Percentiles rank a stretch among this genome's conserved stretches.
Conservation (phyloP, 2,797 vertebrate genomes). For the Morelia viridis region DNA sequence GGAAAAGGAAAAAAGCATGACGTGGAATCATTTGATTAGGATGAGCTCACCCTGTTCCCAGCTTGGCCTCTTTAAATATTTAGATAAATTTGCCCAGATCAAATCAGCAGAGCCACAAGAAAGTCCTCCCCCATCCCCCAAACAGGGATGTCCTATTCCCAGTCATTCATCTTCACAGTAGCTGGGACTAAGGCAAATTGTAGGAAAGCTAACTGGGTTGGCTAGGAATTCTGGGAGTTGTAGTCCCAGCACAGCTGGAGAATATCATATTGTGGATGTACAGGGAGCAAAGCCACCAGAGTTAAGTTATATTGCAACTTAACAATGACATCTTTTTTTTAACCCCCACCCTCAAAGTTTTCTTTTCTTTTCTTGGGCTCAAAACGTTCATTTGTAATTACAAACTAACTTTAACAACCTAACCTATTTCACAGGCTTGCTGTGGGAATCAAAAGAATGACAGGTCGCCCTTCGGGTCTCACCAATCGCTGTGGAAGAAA, state of each 20-base stretch:
- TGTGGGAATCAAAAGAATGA: too few relatives aligned
- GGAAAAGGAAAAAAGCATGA: not conserved
- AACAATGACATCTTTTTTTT: not conserved
- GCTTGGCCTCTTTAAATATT: conserved; percentile 14
- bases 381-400: not conserved
- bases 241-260: not conserved
- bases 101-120: not conserved
- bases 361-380: not conserved
- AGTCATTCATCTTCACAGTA: not conserved
- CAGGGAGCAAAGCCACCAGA: not conserved
- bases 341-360: not conserved
- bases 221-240: not conserved
- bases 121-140: not conserved
- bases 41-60: conserved; percentile 10
- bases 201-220: not conserved
- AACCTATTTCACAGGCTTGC: not conserved
- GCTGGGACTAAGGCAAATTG: not conserved
- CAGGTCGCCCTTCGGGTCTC: not conserved
- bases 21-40: conserved; percentile 18
- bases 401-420: not conserved
- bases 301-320: not conserved
- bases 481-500: not conserved
- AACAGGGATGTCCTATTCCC: not conserved
- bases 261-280: not conserved
- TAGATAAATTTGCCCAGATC: not conserved